Evolutionary conservation across 64 coral and sea anemone genomes (phyloP), one percentile per base, ranked within the genome.

Genomic region (Astreopora myriophthalma): DNA sequence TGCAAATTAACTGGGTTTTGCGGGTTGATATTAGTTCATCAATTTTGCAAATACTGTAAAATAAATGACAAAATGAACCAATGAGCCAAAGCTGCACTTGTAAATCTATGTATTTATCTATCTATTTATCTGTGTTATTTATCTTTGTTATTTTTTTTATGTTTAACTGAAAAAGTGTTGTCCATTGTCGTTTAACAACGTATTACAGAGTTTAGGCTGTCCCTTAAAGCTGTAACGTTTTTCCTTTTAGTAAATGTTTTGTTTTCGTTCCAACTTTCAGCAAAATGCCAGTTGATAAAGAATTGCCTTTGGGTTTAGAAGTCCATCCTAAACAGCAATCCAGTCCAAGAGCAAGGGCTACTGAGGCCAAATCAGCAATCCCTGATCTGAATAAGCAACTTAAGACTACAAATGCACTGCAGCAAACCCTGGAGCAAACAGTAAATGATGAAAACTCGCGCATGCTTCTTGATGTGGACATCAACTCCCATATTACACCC

Each of bases 401-500:
- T 6, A 42, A 66, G 1, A 69, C 22, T 24, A 8, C 62, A 42
- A 62, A 70, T 48, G 5, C 19, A 25, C 6, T 20, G 26, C 1
- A n/a, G 34, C 55, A 71, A 33, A 73, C 32, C 23, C 19, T 83
- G 0, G 85, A 94, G 25, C 65, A 88, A 80, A 73, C 58, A 26
- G 17, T 62, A 20, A 24, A 71, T 11, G 87, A 93, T 49, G 88
- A 86, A 38, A 74, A 34, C 20, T 94, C 91, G 0, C 91, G 78
- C 26, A 86, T 85, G 71, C 80, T 89, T 9, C 80, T 96, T 27
- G 91, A 92, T 34, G 74, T 96, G 62, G 95, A 96, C 71, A 96
- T 96, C 23, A 87, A 87, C 46, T 97, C 95, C 23, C 80, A 76
- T 7, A 91, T 97, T 19, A 97, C 92, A 58, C 84, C 95, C 55